Evolutionary conservation across 2,888 invertebrate species (phyloP).

Genomic region (Cataglyphis cursor): DNA sequence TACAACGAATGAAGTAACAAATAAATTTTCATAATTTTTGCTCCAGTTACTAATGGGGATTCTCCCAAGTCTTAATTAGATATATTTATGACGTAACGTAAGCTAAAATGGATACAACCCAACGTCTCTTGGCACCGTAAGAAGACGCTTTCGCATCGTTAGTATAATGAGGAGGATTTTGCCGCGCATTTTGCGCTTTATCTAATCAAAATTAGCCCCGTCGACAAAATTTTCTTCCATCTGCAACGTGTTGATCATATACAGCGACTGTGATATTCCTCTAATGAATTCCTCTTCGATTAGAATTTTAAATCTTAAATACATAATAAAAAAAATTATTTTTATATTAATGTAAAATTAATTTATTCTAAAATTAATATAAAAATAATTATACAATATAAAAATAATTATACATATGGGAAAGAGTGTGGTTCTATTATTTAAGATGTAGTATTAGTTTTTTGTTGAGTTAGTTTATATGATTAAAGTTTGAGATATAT

Average conservation of each 20-base stretch:
- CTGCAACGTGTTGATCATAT: constrained; percentile 35
- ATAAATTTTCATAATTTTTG: constrained; percentile 15
- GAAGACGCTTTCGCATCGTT: constrained; percentile 58
- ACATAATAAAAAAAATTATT: not conserved
- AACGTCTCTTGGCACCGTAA: constrained; percentile 48
- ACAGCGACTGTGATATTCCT: not conserved
- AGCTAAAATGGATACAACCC: constrained; percentile 36
- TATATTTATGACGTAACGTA: constrained; percentile 59
- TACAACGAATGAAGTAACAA: not conserved
- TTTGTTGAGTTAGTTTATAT: not conserved
- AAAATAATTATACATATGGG: not conserved
- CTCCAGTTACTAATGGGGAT: constrained; percentile 5
- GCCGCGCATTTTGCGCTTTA: constrained; percentile 6
- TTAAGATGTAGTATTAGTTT: not conserved
- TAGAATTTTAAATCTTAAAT: not conserved
- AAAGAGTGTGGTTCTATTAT: constrained; percentile 2
- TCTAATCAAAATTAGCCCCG: constrained; percentile 1
- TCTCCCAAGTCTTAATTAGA: constrained; percentile 57
- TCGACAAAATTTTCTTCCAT: constrained; percentile 19
- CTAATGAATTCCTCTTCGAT: not conserved
- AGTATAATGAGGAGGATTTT: constrained; percentile 52
- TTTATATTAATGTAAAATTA: not conserved
- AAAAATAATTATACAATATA: constrained; percentile 1
- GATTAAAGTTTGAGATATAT: not conserved
- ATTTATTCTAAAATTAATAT: constrained; percentile 5